Evolutionary conservation across 2,888 invertebrate species (phyloP).

Genomic region (Hydrotaea diabolus): DNA sequence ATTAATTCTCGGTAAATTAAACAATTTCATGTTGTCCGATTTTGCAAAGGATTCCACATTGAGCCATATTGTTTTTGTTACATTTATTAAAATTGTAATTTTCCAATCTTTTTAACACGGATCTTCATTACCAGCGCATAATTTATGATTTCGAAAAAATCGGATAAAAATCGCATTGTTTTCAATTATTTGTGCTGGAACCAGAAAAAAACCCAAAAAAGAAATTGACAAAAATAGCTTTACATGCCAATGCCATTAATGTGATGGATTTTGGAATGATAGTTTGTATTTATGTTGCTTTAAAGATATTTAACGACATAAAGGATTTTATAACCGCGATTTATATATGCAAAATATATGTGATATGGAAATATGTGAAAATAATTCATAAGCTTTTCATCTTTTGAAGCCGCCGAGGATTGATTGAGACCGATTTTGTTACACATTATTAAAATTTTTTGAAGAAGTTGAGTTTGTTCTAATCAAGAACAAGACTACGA

Average conservation of each 20-base stretch:
- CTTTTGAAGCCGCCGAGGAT: no score
- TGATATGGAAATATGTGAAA: no score
- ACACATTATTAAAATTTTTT: no score
- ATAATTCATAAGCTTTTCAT: no score
- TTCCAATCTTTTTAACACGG: conserved; percentile 33
- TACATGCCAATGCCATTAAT: not conserved
- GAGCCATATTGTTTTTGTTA: not conserved
- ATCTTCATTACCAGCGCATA: conserved; percentile 27
- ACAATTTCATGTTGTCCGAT: conserved; percentile 34
- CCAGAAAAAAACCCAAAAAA: conserved; percentile 10
- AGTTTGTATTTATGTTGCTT: no score
- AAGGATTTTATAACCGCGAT: no score
- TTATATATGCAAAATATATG: no score
- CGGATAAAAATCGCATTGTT: conserved; percentile 59
- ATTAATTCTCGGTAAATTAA: conserved; percentile 24
- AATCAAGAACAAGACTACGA: no score
- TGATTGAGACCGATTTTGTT: no score
- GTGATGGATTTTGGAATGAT: not conserved
- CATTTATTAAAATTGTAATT: conserved; percentile 15
- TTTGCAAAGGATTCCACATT: not conserved
- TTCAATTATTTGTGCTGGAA: no score
- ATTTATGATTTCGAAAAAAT: conserved; percentile 56
- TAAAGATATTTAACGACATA: no score
- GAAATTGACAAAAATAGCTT: conserved; percentile 1
- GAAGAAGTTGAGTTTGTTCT: no score